Percentiles rank a stretch among this genome's conserved stretches.
phyloP scores from a whole-genome alignment of 2,797 vertebrate species.

The Meda fulgida region DNA sequence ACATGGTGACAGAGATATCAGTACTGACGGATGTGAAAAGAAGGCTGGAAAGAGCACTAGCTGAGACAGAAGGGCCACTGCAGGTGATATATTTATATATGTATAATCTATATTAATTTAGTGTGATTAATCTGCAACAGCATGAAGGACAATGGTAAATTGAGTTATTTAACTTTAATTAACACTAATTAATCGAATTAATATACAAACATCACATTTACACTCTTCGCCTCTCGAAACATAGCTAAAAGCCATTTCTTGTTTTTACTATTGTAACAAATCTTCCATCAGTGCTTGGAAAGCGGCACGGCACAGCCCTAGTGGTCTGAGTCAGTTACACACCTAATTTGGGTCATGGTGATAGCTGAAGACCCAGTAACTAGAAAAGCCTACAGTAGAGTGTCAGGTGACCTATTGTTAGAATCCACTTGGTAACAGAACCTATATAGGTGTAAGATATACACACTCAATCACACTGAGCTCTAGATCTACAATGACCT shows the following conservation, averaged over 20 bases:
- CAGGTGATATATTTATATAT: slow-evolving; percentile 79
- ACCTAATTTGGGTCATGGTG: slow-evolving; percentile 34
- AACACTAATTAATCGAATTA: neutral
- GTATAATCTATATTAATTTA: neutral
- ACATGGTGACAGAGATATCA: slow-evolving; percentile 90
- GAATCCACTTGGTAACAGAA: slow-evolving; percentile 35
- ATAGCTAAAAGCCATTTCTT: neutral
- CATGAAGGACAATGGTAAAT: neutral
- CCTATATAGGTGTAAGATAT: slow-evolving; percentile 32
- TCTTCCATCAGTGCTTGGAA: neutral
- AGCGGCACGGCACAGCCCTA: neutral
- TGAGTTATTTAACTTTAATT: no score
- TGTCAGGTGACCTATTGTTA: slow-evolving; percentile 39
- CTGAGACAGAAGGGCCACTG: slow-evolving; percentile 86
- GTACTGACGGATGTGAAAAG: slow-evolving; percentile 83
- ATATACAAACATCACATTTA: neutral
- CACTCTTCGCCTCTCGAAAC: neutral
- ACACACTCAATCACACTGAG: slow-evolving; percentile 31
- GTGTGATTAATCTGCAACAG: neutral
- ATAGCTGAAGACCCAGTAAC: slow-evolving; percentile 66
- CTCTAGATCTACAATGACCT: slow-evolving; percentile 34
- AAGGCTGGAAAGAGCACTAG: slow-evolving; percentile 87
- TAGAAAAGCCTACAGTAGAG: slow-evolving; percentile 18
- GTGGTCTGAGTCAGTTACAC: slow-evolving; percentile 42
- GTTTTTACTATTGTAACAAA: neutral